Percentiles rank a stretch among this genome's conserved stretches.
Evolutionary conservation across 2,888 invertebrate genomes (phyloP).

Genomic region (Euproctis similis): DNA sequence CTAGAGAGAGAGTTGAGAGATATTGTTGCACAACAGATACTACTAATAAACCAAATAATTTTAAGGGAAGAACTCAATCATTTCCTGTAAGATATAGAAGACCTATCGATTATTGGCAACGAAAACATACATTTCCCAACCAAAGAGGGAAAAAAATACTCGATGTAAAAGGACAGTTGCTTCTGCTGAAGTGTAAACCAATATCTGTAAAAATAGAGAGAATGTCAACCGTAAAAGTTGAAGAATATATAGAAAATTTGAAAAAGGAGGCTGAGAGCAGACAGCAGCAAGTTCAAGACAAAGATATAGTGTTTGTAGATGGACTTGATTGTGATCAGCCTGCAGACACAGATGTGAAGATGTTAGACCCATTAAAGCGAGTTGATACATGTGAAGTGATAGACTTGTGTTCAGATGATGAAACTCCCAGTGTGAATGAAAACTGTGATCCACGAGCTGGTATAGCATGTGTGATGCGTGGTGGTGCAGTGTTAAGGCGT

Average conservation of each 20-base stretch:
- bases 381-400: constrained; percentile 75
- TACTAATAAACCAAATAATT: constrained; percentile 48
- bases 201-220: constrained; percentile 59
- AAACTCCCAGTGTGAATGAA: constrained; percentile 58
- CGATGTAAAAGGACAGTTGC: constrained; percentile 62
- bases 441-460: constrained; percentile 63
- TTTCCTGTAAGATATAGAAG: constrained; percentile 60
- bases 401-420: constrained; percentile 82
- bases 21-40: constrained; percentile 51
- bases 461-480: constrained; percentile 56
- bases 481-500: constrained; percentile 52
- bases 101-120: constrained; percentile 65
- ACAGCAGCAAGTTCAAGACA: constrained; percentile 31
- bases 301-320: constrained; percentile 66
- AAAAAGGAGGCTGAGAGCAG: constrained; percentile 41
- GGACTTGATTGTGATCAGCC: constrained; percentile 45
- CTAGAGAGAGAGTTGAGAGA: constrained; percentile 59
- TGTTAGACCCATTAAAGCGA: constrained; percentile 48
- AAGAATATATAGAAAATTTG: constrained; percentile 53
- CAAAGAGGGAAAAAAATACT: constrained; percentile 61
- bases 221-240: constrained; percentile 56
- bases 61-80: constrained; percentile 52
- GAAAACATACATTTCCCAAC: constrained; percentile 55
- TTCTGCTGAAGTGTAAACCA: constrained; percentile 68
- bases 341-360: constrained; percentile 36